Evolutionary conservation across 2,797 vertebrate genomes (phyloP), one percentile per base, ranked within the genome.

Genomic region (Schizothorax lantsangensis): DNA sequence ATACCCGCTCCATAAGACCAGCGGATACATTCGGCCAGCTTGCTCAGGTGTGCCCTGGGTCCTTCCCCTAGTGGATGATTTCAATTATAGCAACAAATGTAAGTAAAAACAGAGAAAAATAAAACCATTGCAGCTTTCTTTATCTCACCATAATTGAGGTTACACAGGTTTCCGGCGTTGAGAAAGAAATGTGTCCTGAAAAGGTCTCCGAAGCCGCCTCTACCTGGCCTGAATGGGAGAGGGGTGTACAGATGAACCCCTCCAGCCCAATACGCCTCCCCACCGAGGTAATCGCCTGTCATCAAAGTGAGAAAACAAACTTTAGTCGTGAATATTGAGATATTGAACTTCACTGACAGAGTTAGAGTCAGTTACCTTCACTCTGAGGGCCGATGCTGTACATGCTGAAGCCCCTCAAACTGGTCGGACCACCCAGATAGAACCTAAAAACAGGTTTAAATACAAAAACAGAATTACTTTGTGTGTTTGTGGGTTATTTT

Each of bases 361-460:
- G 43, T 81, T 10, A 33, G 43, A 81, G 81, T 54, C 9, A 8
- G 19, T 64, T 30, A 99, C 98, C 98, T 96, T 99, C 97, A 4
- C 97, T 99, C 91, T 99, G 98, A 19, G 98, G 98, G 80, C 98
- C 98, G 36, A 99, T 97, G 91, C 98, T 99, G 94, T 99, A 99
- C 98, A 99, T 99, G 87, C 97, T 98, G 94, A 99, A 99, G 7
- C 98, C 98, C 47, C 98, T 95, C 86, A 99, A 96, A 0, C 98
- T 99, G 1, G 98, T 99, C 36, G 98, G 98, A 71, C 98, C 98
- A 9, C 98, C 98, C 0, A 99, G 96, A 91, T 99, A 99, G 93
- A 99, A 99, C 94, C 98, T 99, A 89, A 54, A 84, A 14, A 33
- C 36, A 40, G 10, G 14, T 26, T 45, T 68, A 21, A 33, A 54